Evolutionary conservation across 2,888 invertebrate genomes (phyloP).

Genomic region (Anoplius nigerrimus): DNA sequence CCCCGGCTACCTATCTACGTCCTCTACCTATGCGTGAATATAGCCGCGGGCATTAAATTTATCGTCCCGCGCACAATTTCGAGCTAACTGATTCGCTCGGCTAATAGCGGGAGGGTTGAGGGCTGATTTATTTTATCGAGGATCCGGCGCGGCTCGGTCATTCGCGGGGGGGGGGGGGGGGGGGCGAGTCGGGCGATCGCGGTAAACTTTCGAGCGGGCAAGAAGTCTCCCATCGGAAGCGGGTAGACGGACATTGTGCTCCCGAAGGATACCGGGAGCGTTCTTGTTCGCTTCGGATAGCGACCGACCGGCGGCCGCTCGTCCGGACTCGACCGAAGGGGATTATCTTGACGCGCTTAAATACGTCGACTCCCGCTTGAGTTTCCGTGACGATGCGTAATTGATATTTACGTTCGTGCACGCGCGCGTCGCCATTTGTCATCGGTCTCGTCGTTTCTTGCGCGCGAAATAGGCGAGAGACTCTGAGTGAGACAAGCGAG

Average conservation of each 20-base stretch:
- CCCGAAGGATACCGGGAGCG: too few species aligned
- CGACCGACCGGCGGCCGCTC: too few species aligned
- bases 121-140: slow-evolving; percentile 65
- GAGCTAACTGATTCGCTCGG: slow-evolving; percentile 67
- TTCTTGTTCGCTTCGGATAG: too few species aligned
- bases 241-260: too few species aligned
- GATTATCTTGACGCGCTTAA: too few species aligned
- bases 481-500: slow-evolving; percentile 1
- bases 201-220: too few species aligned
- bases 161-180: neutral
- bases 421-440: neutral
- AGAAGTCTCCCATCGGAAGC: too few species aligned
- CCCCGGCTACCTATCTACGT: slow-evolving; percentile 40
- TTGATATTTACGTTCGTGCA: neutral
- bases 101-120: slow-evolving; percentile 65
- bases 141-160: slow-evolving; percentile 15
- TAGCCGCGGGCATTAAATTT: slow-evolving; percentile 63
- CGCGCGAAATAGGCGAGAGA: neutral
- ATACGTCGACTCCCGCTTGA: too few species aligned
- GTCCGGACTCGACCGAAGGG: too few species aligned
- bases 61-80: slow-evolving; percentile 67
- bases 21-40: slow-evolving; percentile 49
- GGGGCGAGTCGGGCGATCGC: too few species aligned
- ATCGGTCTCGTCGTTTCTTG: neutral
- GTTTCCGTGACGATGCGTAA: too few species aligned